Evolutionary conservation across 2,797 vertebrate species (phyloP).

Genomic region (Chaetodon trifasciatus): DNA sequence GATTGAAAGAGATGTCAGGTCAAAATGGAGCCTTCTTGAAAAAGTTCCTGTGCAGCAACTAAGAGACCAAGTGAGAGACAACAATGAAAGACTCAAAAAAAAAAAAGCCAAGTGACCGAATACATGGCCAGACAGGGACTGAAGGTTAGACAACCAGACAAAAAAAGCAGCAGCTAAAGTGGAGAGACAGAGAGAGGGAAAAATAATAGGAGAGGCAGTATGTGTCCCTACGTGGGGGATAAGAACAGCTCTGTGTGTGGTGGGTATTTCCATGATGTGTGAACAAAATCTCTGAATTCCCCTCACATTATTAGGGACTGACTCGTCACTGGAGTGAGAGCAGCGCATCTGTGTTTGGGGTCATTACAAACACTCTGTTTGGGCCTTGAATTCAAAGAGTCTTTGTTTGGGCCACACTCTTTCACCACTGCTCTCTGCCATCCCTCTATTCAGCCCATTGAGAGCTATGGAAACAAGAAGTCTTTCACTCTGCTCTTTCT

Average conservation of each 20-base stretch:
- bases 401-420: slow-evolving; percentile 81
- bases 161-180: slow-evolving; percentile 37
- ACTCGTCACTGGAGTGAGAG: slow-evolving; percentile 59
- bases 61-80: slow-evolving; percentile 28
- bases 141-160: slow-evolving; percentile 54
- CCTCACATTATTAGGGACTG: slow-evolving; percentile 71
- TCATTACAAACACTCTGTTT: slow-evolving; percentile 79
- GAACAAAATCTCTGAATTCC: slow-evolving; percentile 71
- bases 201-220: slow-evolving; percentile 63
- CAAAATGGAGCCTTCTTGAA: slow-evolving; percentile 37
- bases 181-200: slow-evolving; percentile 49
- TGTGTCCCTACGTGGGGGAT: slow-evolving; percentile 54
- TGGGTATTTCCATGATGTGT: slow-evolving; percentile 70
- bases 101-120: slow-evolving; percentile 39
- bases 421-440: slow-evolving; percentile 71
- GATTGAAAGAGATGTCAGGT: slow-evolving; percentile 43
- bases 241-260: slow-evolving; percentile 65
- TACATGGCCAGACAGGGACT: slow-evolving; percentile 42
- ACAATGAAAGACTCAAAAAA: slow-evolving; percentile 31
- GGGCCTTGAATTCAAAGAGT: slow-evolving; percentile 77
- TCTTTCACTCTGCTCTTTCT: slow-evolving; percentile 72
- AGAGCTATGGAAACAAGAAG: slow-evolving; percentile 79
- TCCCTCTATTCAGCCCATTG: slow-evolving; percentile 74
- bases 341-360: slow-evolving; percentile 76
- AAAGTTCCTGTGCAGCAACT: slow-evolving; percentile 43